Evolutionary conservation across 1,140 invertebrate genomes (phyloP).

Genomic region (Monomorium pharaonis): DNA sequence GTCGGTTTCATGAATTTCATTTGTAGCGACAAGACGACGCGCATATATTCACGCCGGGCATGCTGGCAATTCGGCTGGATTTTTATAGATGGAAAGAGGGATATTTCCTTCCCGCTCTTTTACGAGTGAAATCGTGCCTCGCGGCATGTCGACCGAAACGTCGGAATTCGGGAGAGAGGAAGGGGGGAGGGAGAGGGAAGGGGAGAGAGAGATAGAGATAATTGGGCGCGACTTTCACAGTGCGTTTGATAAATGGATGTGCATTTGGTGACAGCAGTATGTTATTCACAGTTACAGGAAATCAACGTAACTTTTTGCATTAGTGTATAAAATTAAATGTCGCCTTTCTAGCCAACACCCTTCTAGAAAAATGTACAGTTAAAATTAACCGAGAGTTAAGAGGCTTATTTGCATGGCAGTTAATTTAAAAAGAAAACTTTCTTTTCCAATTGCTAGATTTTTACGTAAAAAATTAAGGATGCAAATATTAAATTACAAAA

Average conservation of each 20-base stretch:
- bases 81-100: constrained; percentile 29
- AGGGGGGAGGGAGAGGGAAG: not conserved
- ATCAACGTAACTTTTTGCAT: not conserved
- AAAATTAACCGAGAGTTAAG: not conserved
- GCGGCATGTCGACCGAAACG: not conserved
- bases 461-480: not conserved
- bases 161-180: not conserved
- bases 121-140: not conserved
- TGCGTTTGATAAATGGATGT: not conserved
- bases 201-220: not conserved
- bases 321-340: not conserved
- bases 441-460: not conserved
- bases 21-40: constrained; percentile 58
- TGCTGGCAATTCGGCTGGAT: constrained; percentile 34
- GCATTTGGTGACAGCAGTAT: not conserved
- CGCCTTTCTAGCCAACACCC: not conserved
- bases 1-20: constrained; percentile 66
- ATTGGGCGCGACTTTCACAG: not conserved
- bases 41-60: constrained; percentile 44
- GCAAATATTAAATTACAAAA: not conserved
- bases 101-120: constrained; percentile 35
- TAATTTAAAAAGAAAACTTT: not conserved
- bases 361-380: not conserved
- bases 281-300: not conserved
- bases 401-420: not conserved